Evolutionary conservation across 1,140 invertebrate species (phyloP), one percentile per base, ranked within the genome.

Genomic region (Pogonomyrmex californicus): DNA sequence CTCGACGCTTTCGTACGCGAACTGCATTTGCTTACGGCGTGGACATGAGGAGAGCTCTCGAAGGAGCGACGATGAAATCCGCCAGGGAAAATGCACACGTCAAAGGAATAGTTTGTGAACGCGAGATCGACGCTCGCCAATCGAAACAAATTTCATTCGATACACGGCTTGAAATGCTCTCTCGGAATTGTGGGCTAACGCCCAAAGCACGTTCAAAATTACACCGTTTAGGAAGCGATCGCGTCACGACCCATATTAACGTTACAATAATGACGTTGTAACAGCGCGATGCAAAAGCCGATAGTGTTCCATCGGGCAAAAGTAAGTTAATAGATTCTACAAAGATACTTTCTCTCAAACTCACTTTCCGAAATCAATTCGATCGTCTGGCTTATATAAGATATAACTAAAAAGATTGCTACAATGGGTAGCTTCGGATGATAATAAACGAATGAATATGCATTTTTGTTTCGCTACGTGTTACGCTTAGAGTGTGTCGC

Each of bases 1-100:
- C 88, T 90, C 85, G 71, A 30, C 65, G 33, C 86, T 89, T 82
- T 88, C 88, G 68, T 86, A 87, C 54, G 85, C 77, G 62, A 89
- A 85, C 76, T 89, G 78, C 51, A 81, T 81, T 81, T 70, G 38
- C 54, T 62, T 38, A 56, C 88, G 65, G 1, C 54, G 51, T 83
- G 77, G 88, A 87, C 85, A 89, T 79, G 62, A 70, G 30, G 30
- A 51, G 62, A 78, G 76, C 77, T 87, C 58, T 83, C 79, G 77
- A 89, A 79, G 60, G 30, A 76, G 71, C 77, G 77, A 89, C 88
- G 87, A 83, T 60, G 79, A 73, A 75, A 83, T 75, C 79, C 60
- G 38, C 44, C n/a, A 33, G 79, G 79, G 79, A 83, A 73, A 83
- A 83, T 75, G 68, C 41, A 41, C 47, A 60, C 88, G 75, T 90